Evolutionary conservation across 2,888 invertebrate species (phyloP).

Genomic region (Pilophorus perplexus): DNA sequence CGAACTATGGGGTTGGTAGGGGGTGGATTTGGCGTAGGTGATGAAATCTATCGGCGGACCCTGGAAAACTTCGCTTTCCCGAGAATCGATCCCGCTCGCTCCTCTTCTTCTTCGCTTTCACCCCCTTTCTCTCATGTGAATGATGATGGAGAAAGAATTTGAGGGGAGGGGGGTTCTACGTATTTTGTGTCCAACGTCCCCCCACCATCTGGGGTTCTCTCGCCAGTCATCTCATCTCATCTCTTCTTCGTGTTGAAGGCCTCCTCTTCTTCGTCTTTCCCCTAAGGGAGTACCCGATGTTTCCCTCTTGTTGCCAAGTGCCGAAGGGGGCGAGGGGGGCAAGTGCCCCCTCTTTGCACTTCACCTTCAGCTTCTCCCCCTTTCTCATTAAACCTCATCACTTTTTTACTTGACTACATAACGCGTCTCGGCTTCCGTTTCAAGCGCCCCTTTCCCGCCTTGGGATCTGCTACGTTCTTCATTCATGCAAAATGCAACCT

Average conservation of each 20-base stretch:
- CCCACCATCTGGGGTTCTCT: not conserved
- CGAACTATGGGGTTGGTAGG: too few species aligned
- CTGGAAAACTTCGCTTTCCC: slow-evolving; percentile 18
- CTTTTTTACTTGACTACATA: slow-evolving; percentile 16
- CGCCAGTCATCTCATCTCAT: slow-evolving; percentile 13
- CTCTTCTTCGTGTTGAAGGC: slow-evolving; percentile 2
- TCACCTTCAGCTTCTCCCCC: not conserved
- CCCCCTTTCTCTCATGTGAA: too few species aligned
- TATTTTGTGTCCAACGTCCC: not conserved
- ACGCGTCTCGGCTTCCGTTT: not conserved
- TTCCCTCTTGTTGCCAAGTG: slow-evolving; percentile 20
- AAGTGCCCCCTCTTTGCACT: not conserved
- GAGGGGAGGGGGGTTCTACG: too few species aligned
- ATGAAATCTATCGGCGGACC: slow-evolving; percentile 20
- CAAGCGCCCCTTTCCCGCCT: not conserved
- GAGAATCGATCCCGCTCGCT: slow-evolving; percentile 28
- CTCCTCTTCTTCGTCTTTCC: not conserved
- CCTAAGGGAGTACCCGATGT: not conserved
- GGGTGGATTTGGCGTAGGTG: slow-evolving; percentile 10
- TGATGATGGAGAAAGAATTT: too few species aligned
- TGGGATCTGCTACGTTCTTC: not conserved
- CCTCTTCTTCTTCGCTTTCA: too few species aligned
- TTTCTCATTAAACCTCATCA: slow-evolving; percentile 19
- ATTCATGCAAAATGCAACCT: too few species aligned
- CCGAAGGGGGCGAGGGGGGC: not conserved